Evolutionary conservation across 1,140 invertebrate species (phyloP).

Genomic region (Pachyrhynchus sulphureomaculatus): DNA sequence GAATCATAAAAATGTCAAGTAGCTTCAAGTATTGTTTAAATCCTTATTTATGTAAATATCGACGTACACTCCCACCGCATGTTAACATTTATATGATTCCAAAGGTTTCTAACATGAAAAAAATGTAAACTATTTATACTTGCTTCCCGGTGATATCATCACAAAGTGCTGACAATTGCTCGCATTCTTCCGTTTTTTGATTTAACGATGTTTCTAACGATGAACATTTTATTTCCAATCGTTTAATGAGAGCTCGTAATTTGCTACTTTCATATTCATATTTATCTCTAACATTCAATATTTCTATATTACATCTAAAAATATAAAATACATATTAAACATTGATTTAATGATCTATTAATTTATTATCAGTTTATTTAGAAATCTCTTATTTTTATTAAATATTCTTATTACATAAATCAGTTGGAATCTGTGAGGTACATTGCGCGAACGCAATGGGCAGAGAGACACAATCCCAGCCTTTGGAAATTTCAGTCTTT

Average conservation of each 20-base stretch:
- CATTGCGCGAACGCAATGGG: no score
- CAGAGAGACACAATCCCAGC: no score
- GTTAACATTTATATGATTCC: no score
- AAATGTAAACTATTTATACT: slow-evolving; percentile 17
- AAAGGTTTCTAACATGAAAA: background rate
- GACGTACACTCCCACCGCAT: no score
- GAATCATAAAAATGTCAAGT: slow-evolving; percentile 12
- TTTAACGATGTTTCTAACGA: slow-evolving; percentile 43
- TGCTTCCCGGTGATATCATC: slow-evolving; percentile 46
- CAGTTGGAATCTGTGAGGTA: no score
- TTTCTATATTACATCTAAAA: slow-evolving; percentile 44
- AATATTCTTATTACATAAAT: no score
- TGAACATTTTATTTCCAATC: slow-evolving; percentile 45
- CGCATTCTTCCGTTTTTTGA: slow-evolving; percentile 45
- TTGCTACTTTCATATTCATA: slow-evolving; percentile 38
- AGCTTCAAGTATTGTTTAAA: no score
- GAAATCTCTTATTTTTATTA: no score
- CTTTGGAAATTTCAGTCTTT: no score
- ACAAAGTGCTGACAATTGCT: slow-evolving; percentile 41
- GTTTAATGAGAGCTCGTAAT: slow-evolving; percentile 38
- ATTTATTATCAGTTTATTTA: no score
- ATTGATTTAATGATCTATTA: no score
- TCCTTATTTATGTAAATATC: no score
- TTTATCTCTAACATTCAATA: slow-evolving; percentile 33
- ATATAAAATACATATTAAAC: background rate